These are phyloP conservation scores for Drosophila subpulchrella DNA, from an alignment of 1,140 invertebrate genomes.

Conservation along the genomic window DNA sequence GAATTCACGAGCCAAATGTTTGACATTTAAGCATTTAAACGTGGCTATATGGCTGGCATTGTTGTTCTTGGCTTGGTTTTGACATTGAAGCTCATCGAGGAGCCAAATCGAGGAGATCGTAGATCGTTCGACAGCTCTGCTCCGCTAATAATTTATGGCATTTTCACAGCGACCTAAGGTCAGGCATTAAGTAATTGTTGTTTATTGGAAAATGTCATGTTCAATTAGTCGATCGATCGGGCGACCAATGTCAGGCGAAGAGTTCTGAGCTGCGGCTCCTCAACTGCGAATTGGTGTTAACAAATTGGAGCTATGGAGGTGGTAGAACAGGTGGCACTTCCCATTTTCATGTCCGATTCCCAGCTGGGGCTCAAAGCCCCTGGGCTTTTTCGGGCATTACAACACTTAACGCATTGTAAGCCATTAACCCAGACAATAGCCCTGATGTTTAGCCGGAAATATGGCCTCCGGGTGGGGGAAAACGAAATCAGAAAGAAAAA, in stretches of 20 bases:
- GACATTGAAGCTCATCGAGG: constrained; percentile 63
- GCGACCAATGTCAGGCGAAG: constrained; percentile 22
- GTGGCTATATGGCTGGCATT: constrained; percentile 12
- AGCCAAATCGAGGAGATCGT: constrained; percentile 14
- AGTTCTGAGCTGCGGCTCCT: neutral
- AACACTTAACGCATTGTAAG: constrained; percentile 55
- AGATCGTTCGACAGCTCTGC: constrained; percentile 33
- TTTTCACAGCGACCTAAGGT: constrained; percentile 54
- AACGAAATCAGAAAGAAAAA: neutral
- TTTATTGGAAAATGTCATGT: constrained; percentile 80
- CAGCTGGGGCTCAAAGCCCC: neutral
- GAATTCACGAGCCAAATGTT: constrained; percentile 31
- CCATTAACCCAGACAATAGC: constrained; percentile 56
- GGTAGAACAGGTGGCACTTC: constrained; percentile 22
- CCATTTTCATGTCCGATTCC: constrained; percentile 29
- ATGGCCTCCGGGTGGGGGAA: constrained; percentile 21
- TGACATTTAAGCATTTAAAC: constrained; percentile 37
- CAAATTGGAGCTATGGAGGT: constrained; percentile 49
- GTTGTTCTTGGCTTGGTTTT: constrained; percentile 58
- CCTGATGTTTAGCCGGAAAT: constrained; percentile 52
- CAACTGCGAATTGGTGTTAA: constrained; percentile 38
- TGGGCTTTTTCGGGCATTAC: constrained; percentile 23
- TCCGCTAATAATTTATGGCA: constrained; percentile 60
- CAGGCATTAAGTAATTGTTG: constrained; percentile 75
- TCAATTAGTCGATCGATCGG: constrained; percentile 63